Conservation (phyloP, 1,140 invertebrate species). For the Achatina immaculata region DNA sequence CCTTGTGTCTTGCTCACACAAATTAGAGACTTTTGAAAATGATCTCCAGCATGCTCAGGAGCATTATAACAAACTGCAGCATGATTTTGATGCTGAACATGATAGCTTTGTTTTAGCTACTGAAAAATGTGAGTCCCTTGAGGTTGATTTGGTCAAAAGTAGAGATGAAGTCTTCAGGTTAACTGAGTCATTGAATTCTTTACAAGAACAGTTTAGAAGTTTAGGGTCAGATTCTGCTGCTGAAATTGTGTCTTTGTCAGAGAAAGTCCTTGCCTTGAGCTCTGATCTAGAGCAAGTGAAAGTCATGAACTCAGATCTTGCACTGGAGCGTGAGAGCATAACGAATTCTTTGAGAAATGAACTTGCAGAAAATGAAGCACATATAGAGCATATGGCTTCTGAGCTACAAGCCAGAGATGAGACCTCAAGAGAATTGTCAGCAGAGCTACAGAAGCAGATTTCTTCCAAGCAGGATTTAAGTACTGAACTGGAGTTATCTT, state of each 20-base stretch:
- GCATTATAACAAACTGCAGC: not conserved
- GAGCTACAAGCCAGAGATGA: too few species aligned
- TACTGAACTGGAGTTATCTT: conserved; percentile 11
- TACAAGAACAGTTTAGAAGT: not conserved
- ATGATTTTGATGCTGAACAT: conserved; percentile 12
- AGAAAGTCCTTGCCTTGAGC: conserved; percentile 23
- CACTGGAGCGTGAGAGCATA: not conserved
- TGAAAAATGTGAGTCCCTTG: not conserved
- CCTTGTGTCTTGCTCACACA: not conserved
- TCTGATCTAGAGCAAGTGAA: conserved; percentile 2
- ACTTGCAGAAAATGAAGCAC: too few species aligned
- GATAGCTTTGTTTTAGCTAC: not conserved
- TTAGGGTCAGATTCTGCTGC: not conserved
- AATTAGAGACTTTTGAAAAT: not conserved
- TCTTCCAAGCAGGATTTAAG: conserved; percentile 7
- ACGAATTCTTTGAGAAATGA: too few species aligned
- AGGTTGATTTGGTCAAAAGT: not conserved
- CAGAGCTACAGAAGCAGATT: too few species aligned
- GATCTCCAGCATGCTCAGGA: conserved; percentile 14
- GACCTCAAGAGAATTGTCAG: too few species aligned
- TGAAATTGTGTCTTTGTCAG: not conserved
- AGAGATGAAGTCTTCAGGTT: conserved; percentile 12
- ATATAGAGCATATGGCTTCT: too few species aligned
- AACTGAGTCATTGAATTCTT: not conserved
- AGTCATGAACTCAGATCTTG: not conserved